A percentile compares a stretch with the other conserved stretches of the same genome.
These are phyloP conservation scores for Oligia latruncula DNA, from an alignment of 2,888 invertebrate genomes.

Conservation along the genomic window DNA sequence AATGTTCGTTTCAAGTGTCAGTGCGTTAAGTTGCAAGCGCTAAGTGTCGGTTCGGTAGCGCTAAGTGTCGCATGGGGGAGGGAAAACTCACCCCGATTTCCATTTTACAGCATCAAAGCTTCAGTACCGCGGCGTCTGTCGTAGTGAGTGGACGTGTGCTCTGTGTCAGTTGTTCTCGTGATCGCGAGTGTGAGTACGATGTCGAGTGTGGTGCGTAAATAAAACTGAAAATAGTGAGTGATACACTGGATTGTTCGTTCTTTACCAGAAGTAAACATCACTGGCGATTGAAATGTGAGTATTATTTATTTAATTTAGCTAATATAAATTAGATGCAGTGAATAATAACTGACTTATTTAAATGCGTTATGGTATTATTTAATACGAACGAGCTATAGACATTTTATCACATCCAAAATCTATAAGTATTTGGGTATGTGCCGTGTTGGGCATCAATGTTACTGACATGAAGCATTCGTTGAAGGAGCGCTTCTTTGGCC, in stretches of 20 bases:
- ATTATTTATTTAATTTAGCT: neutral
- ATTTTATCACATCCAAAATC: neutral
- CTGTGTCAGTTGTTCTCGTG: constrained; percentile 67
- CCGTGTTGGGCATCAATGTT: too few species aligned
- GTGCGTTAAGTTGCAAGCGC: constrained; percentile 65
- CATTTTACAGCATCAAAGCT: constrained; percentile 51
- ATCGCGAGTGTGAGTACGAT: constrained; percentile 82
- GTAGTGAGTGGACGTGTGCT: constrained; percentile 74
- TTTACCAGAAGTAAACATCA: constrained; percentile 55
- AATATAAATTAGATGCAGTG: neutral
- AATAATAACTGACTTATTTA: neutral
- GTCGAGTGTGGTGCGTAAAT: constrained; percentile 76
- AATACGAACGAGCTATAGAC: neutral
- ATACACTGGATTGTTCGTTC: constrained; percentile 63
- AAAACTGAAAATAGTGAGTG: constrained; percentile 78
- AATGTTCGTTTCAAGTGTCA: constrained; percentile 65
- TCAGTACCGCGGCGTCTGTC: constrained; percentile 84
- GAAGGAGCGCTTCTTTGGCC: neutral
- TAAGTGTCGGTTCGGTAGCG: constrained; percentile 67
- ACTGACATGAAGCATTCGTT: too few species aligned
- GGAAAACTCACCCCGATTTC: constrained; percentile 70
- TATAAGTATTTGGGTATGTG: too few species aligned
- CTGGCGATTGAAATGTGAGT: constrained; percentile 52
- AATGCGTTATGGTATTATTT: neutral
- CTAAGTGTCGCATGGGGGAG: constrained; percentile 69